Evolutionary conservation across 2,888 invertebrate genomes (phyloP).

Genomic region (Athetis lepigone): DNA sequence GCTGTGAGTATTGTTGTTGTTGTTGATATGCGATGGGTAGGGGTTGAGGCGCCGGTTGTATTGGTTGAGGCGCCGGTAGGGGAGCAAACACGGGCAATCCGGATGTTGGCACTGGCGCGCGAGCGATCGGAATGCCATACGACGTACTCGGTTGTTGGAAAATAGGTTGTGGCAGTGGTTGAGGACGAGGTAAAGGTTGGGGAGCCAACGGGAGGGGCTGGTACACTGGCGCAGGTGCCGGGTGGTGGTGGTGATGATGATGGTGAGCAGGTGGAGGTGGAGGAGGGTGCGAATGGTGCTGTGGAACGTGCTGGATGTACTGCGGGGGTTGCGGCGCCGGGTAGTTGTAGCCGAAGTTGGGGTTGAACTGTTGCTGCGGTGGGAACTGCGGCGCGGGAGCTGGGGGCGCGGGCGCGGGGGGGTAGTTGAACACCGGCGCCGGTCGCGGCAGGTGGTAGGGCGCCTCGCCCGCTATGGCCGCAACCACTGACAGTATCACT

Average conservation of each 20-base stretch:
- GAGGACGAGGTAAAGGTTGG: conserved; percentile 46
- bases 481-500: conserved; percentile 78
- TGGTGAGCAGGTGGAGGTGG: conserved; percentile 54
- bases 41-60: conserved; percentile 52
- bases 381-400: conserved; percentile 58
- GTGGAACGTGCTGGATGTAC: conserved; percentile 64
- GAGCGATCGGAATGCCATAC: conserved; percentile 52
- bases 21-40: conserved; percentile 48
- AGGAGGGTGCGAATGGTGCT: conserved; percentile 37
- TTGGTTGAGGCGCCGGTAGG: conserved; percentile 56
- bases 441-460: conserved; percentile 84
- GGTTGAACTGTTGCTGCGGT: conserved; percentile 62
- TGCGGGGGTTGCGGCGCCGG: conserved; percentile 68
- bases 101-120: conserved; percentile 27
- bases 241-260: conserved; percentile 52
- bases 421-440: conserved; percentile 76
- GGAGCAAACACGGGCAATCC: conserved; percentile 46
- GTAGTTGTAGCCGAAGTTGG: conserved; percentile 72
- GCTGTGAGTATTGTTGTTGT: conserved; percentile 45
- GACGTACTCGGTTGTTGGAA: conserved; percentile 59
- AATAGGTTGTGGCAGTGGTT: conserved; percentile 54
- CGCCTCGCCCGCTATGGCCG: conserved; percentile 80
- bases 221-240: conserved; percentile 38
- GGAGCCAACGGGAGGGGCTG: conserved; percentile 33
- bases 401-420: conserved; percentile 62